Evolutionary conservation across 2,888 invertebrate species (phyloP), one percentile per base, ranked within the genome.

Genomic region (Epistrophe eligans): DNA sequence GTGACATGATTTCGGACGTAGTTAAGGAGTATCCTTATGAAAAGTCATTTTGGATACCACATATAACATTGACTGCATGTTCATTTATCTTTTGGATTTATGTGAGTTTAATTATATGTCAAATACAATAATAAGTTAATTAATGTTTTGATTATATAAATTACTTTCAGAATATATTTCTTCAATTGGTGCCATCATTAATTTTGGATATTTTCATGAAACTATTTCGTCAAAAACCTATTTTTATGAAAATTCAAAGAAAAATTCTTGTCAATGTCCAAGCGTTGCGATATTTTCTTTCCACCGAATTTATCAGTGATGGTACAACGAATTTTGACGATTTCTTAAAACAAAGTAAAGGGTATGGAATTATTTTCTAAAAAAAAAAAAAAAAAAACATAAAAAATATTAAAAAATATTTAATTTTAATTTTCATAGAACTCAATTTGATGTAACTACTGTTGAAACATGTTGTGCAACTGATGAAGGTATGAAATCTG

Each of bases 261-360:
- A 90, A 88, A 71, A 43, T 88, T 17, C 90, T 85, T 45, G 74
- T 67, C 0, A 90, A 90, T 0, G 71, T 89, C 7, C 89, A 90
- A 45, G 90, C 90, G 0, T 89, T 91, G 89, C 73, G 89, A 28
- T 91, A 91, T 5, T 92, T 92, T 9, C 77, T 91, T 73, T 89
- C 89, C 64, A 91, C 91, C 71, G 89, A 89, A 32, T 91, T 89
- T 45, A 79, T 88, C 0, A 89, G 90, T 80, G 74, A 89, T 1
- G 92, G 91, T 0, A 13, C 88, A 3, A 90, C 90, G 0, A 40
- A 90, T 11, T n/a, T 79, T 0, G 7, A 89, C 0, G 50, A 83
- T 4, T 17, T 90, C 11, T 4, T 79, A 0, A 9, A 70, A 1
- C 13, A 19, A 1, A 82, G 84, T 7, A 52, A 52, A 2, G 89